Base-by-base conservation (phyloP, 1,140 invertebrate species). In the Hydropsyche tenuis region DNA sequence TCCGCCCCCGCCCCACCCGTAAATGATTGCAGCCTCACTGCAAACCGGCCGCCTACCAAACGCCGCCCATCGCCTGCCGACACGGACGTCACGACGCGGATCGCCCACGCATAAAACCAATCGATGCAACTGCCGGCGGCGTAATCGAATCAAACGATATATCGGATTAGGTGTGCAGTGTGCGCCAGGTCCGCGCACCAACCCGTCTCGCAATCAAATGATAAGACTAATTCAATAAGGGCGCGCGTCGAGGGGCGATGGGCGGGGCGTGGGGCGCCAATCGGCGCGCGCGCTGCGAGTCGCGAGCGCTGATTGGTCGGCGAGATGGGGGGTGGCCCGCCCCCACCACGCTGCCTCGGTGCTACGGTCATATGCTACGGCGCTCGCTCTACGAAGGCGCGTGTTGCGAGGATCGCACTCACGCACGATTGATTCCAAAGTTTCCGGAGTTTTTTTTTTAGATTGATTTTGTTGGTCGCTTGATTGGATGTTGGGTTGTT, bases 151-250 rank as follows among this genome's bases (percentile, higher is more conserved):
- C 60, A 6, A 18, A 69, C 80, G 78, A 83, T 84, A 84, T 84
- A 85, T 85, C 83, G 81, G 81, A 84, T 85, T 82, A 85, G 80
- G 78, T 78, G 79, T 79, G 79, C 80, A 82, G 81, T 14, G 27
- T 25, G 63, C 0, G 72, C 37, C 65, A 74, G 73, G 81, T 82
- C 84, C 84, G 82, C 79, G 81, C 84, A 79, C 81, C 82, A 79
- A 83, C 81, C 83, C 83, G 82, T 82, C 84, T 83, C 81, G 83
- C 85, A 86, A 86, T 86, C 85, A 82, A 86, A 86, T 86, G 84
- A 86, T 86, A 85, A 86, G 83, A 83, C 83, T 86, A 86, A 86
- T 85, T 86, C 83, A 85, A 86, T 86, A 85, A 85, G 83, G 84
- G 82, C 80, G 79, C 80, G 80, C 80, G 79, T 81, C 78, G 83